These are phyloP conservation scores for Acheta domesticus DNA, from an alignment of 2,888 invertebrate genomes.

Conservation along the genomic window DNA sequence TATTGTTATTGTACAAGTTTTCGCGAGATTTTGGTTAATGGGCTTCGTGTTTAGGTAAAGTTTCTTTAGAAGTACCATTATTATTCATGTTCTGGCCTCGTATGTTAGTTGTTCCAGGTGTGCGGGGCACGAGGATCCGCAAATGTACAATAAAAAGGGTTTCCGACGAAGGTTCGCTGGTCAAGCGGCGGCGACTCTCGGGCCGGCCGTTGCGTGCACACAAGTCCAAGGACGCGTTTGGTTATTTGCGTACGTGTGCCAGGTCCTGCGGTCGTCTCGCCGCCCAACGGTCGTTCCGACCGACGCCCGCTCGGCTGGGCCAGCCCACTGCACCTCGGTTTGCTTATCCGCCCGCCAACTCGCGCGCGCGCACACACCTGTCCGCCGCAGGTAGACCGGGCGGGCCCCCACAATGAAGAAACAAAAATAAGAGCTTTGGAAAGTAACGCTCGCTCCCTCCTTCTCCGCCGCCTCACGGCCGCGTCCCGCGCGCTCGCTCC, in stretches of 20 bases:
- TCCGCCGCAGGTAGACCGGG: neutral
- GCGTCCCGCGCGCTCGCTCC: neutral
- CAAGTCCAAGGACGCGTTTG: neutral
- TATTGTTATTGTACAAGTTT: too few species aligned
- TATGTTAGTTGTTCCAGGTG: too few species aligned
- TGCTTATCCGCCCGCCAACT: neutral
- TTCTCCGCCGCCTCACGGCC: too few species aligned
- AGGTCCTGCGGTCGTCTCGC: neutral
- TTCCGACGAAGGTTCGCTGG: neutral
- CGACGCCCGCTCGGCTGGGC: too few species aligned
- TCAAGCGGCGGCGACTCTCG: neutral
- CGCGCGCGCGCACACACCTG: neutral
- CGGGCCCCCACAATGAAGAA: neutral
- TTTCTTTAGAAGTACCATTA: too few species aligned
- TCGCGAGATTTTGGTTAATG: too few species aligned
- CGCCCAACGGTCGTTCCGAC: neutral
- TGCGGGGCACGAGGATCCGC: too few species aligned
- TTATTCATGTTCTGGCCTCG: too few species aligned
- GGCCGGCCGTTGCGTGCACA: neutral
- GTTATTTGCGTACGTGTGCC: neutral
- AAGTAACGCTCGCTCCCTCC: too few species aligned
- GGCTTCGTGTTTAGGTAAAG: too few species aligned
- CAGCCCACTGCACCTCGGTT: neutral
- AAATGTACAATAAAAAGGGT: too few species aligned
- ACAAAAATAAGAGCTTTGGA: too few species aligned